Percentiles rank a stretch among this genome's conserved stretches.
These are phyloP conservation scores for Colletes gigas DNA, from an alignment of 1,140 invertebrate genomes.

Conservation along the genomic window DNA sequence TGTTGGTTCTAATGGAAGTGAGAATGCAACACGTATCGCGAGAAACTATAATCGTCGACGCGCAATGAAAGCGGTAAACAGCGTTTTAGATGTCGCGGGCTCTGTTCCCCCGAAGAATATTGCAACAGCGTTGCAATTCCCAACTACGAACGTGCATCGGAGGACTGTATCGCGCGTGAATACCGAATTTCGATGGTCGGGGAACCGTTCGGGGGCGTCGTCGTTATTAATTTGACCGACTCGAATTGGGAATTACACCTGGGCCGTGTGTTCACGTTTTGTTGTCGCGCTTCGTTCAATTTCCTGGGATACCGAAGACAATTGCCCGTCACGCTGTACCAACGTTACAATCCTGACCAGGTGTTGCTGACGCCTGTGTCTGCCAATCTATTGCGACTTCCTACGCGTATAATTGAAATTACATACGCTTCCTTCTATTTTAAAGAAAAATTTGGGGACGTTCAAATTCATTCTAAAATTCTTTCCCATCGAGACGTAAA, in stretches of 20 bases:
- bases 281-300: conserved; percentile 44
- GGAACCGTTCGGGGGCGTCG: neutral
- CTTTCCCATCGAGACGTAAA: no score
- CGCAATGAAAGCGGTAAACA: neutral
- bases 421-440: neutral
- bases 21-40: neutral
- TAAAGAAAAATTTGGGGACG: neutral
- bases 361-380: conserved; percentile 33
- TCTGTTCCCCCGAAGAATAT: neutral
- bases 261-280: conserved; percentile 11
- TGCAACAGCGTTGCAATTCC: neutral
- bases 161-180: neutral
- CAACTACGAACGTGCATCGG: neutral
- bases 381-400: conserved; percentile 23
- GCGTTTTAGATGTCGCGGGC: neutral
- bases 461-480: no score
- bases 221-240: conserved; percentile 11
- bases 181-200: neutral
- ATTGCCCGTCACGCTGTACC: conserved; percentile 6
- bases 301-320: conserved; percentile 13
- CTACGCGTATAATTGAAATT: conserved; percentile 31
- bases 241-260: conserved; percentile 24
- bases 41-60: neutral
- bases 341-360: conserved; percentile 20
- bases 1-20: neutral